phyloP scores from a whole-genome alignment of 2,113 vertebrate genomes.

The Neopipo cinnamomea region DNA sequence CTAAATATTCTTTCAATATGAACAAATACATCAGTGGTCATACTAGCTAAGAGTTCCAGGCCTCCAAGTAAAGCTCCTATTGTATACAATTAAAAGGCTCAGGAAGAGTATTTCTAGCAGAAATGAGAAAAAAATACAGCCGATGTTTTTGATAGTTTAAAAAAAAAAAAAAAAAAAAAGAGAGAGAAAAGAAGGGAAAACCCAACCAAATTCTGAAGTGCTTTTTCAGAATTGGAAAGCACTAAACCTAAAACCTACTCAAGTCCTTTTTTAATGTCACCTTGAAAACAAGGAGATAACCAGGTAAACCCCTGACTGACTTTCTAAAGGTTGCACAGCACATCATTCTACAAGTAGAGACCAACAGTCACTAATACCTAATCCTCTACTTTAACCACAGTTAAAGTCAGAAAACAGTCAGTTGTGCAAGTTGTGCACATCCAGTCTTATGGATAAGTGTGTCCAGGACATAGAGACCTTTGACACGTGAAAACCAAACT shows the following conservation, averaged over 20 bases:
- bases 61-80: neutral
- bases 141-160: neutral
- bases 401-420: neutral
- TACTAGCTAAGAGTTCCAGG: neutral
- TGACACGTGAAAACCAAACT: neutral
- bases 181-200: neutral
- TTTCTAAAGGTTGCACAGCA: neutral
- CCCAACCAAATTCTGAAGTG: neutral
- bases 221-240: neutral
- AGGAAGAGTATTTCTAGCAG: neutral
- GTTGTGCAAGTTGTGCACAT: neutral
- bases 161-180: neutral
- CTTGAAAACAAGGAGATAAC: neutral
- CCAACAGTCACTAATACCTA: neutral
- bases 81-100: neutral
- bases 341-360: neutral
- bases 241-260: neutral
- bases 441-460: neutral
- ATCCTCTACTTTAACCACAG: neutral
- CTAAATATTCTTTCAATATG: neutral
- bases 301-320: neutral
- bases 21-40: neutral
- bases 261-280: neutral
- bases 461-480: neutral
- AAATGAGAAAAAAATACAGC: neutral